Percentiles rank a stretch among this genome's conserved stretches.
These are phyloP conservation scores for Enteromius thamalakanensis DNA, from an alignment of 2,797 vertebrate genomes.

Conservation along the genomic window DNA sequence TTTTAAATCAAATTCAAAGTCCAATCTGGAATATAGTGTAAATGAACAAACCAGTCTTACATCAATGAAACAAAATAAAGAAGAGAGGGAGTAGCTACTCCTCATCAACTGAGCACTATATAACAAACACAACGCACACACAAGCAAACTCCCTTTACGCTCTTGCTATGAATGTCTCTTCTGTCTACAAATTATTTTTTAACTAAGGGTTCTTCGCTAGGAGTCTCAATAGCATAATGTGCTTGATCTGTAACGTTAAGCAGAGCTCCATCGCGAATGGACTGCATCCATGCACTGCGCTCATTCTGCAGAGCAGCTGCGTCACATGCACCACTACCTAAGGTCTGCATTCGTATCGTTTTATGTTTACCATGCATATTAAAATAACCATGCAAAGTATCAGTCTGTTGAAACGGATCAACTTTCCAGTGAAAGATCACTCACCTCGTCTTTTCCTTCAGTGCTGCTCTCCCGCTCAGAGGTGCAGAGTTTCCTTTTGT, in stretches of 20 bases:
- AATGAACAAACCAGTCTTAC: neutral
- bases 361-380: neutral
- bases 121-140: neutral
- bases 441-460: constrained; percentile 74
- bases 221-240: neutral
- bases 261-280: neutral
- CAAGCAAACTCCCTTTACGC: neutral
- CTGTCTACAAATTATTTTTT: neutral
- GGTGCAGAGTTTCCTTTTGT: constrained; percentile 75
- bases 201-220: neutral
- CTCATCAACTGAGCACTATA: neutral
- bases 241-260: neutral
- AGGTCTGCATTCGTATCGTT: neutral
- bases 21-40: neutral
- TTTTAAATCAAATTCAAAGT: neutral
- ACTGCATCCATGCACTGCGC: neutral
- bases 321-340: constrained; percentile 7
- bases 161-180: neutral
- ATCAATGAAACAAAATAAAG: neutral
- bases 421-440: constrained; percentile 48
- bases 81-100: neutral
- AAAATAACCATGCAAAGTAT: neutral
- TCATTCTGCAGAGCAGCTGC: constrained; percentile 24
- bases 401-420: neutral
- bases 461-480: constrained; percentile 64